Evolutionary conservation across 2,113 vertebrate genomes (phyloP).

Genomic region (Sturnus vulgaris): DNA sequence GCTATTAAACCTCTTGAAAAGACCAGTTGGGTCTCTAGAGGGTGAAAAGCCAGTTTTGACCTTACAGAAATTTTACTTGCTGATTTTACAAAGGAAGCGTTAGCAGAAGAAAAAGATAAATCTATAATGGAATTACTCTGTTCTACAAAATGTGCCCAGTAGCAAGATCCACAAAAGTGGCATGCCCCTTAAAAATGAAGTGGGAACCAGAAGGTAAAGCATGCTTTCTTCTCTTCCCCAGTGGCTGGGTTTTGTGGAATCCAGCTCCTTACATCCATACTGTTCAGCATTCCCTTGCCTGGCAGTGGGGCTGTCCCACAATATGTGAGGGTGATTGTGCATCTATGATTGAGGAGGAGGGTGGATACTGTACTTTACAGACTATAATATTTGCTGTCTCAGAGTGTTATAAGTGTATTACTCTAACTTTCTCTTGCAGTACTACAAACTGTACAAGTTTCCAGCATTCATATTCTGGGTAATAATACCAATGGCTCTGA

Average conservation of each 20-base stretch:
- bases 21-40: constrained; percentile 30
- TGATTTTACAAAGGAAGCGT: constrained; percentile 9
- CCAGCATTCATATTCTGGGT: background rate
- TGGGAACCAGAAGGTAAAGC: background rate
- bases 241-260: background rate
- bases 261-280: background rate
- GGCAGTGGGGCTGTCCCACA: background rate
- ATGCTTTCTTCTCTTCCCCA: background rate
- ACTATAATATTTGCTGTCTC: background rate
- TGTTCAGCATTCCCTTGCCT: background rate
- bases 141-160: background rate
- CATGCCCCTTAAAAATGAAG: background rate
- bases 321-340: background rate
- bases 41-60: constrained; percentile 46
- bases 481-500: background rate
- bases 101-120: constrained; percentile 27
- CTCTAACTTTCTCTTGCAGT: background rate
- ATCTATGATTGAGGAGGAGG: background rate
- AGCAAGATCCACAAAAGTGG: background rate
- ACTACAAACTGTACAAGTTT: background rate
- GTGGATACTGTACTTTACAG: background rate
- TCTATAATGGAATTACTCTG: constrained; percentile 21
- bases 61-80: constrained; percentile 28
- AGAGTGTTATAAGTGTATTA: background rate
- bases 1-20: constrained; percentile 55